Base-by-base conservation (phyloP, 1,140 invertebrate genomes). In the Drosophila nannoptera region DNA sequence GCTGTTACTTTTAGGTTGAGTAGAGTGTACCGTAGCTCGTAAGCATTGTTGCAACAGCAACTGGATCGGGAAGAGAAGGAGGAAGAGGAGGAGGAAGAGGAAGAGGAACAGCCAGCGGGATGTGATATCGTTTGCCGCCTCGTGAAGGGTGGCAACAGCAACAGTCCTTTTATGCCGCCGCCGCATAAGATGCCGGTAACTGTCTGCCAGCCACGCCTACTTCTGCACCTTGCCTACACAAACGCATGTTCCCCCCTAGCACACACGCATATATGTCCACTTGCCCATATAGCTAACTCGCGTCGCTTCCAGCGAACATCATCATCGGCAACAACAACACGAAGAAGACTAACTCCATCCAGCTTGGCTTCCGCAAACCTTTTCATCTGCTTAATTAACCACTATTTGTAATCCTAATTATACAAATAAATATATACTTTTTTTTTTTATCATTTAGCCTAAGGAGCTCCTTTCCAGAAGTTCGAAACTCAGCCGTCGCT, bases 401-500 rank as follows among this genome's bases (percentile, higher is more conserved):
- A 4, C 14, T 58, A 58, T 38, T 33, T 40, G 4, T 9, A 65
- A 32, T 52, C 52, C 22, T 35, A 50, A 33, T 54, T 35, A 11
- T 42, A 42, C 22, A 22, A 22, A 22, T 22, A 22, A 22, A 22
- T 22, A 22, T 22, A 22, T 22, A 1, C 1, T 3, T n/a, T 42
- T 62, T 64, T 56, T 45, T 38, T 66, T 59, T 43, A 50, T 40
- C 33, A 8, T 35, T 45, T 49, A 40, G 14, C 14, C 38, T 35
- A 31, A 29, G 4, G 22, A 22, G 22, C 22, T 22, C 22, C 22
- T 22, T 35, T 66, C 54, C 33, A 36, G 6, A 46, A 73, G 69
- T 78, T 80, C 43, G 67, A 83, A 83, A 69, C 78, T 82, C 78
- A 78, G 75, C 55, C 78, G 64, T 58, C 75, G 78, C 78, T 82